Percentiles rank a stretch among this genome's conserved stretches.
These are phyloP conservation scores for Pogoniulus pusillus DNA, from an alignment of 2,797 vertebrate genomes.

Conservation along the genomic window DNA sequence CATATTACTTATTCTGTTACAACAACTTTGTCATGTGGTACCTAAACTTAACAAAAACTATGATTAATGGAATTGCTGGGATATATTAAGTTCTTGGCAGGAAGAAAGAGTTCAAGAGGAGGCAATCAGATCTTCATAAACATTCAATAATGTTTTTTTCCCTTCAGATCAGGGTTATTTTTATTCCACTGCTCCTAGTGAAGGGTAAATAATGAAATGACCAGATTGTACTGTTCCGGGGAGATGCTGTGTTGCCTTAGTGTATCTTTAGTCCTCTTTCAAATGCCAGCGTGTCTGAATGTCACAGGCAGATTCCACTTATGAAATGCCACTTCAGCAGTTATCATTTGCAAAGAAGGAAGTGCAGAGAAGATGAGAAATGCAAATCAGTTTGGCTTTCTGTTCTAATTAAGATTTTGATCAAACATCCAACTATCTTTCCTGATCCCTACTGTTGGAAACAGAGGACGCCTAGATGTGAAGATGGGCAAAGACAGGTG, in stretches of 20 bases:
- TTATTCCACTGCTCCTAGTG: background rate
- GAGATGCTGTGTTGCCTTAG: background rate
- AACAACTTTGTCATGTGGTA: background rate
- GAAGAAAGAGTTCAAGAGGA: background rate
- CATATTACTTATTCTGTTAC: background rate
- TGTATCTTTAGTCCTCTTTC: background rate
- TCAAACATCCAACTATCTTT: background rate
- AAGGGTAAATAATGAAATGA: background rate
- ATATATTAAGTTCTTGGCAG: background rate
- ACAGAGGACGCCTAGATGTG: background rate
- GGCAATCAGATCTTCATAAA: background rate
- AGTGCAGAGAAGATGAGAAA: background rate
- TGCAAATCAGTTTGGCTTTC: background rate
- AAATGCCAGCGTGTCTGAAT: constrained; percentile 18
- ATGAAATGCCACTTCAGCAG: constrained; percentile 31
- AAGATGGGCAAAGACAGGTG: background rate
- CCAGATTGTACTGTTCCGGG: background rate
- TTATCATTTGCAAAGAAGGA: background rate
- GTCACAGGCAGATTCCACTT: constrained; percentile 13
- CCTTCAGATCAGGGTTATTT: background rate
- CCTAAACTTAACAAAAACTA: background rate
- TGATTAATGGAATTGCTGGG: background rate
- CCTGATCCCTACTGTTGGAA: background rate
- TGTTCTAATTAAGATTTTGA: constrained; percentile 1
- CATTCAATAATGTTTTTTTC: background rate